These are phyloP conservation scores for Andrena flavipes DNA, from an alignment of 2,888 invertebrate species.

Conservation along the genomic window DNA sequence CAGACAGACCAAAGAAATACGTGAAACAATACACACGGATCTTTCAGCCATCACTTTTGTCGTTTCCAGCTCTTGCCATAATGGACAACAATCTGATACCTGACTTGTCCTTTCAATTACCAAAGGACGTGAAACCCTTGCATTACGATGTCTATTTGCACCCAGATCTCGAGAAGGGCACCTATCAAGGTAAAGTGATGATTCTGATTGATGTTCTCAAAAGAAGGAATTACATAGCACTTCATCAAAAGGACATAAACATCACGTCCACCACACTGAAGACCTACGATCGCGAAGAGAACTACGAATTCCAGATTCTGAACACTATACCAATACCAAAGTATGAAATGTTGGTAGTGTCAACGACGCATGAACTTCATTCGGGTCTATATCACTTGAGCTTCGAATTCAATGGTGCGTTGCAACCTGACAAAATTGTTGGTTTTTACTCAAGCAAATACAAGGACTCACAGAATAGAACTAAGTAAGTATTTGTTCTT, in stretches of 20 bases:
- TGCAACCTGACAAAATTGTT: conserved; percentile 86
- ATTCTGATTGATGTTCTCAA: conserved; percentile 85
- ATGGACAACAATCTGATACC: conserved; percentile 77
- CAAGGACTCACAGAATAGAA: conserved; percentile 78
- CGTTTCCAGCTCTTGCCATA: conserved; percentile 40
- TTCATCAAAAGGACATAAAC: conserved; percentile 85
- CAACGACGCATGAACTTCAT: conserved; percentile 72
- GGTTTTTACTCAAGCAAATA: conserved; percentile 88
- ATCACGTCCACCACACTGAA: conserved; percentile 85
- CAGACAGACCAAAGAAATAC: background rate
- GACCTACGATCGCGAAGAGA: conserved; percentile 71
- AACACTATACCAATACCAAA: conserved; percentile 71
- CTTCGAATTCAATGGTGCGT: conserved; percentile 86
- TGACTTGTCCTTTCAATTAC: conserved; percentile 86
- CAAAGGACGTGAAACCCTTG: conserved; percentile 87
- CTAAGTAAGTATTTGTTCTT: conserved; percentile 73
- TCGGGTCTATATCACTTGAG: conserved; percentile 84
- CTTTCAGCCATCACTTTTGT: background rate
- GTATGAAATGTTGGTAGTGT: conserved; percentile 78
- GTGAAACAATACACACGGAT: background rate
- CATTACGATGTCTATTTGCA: conserved; percentile 88
- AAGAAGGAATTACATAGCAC: conserved; percentile 84
- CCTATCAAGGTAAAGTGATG: conserved; percentile 87
- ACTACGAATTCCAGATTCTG: conserved; percentile 72
- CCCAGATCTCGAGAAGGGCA: conserved; percentile 88